These are phyloP conservation scores for Indri indri DNA, from an alignment of 2,113 vertebrate species.

Conservation along the genomic window DNA sequence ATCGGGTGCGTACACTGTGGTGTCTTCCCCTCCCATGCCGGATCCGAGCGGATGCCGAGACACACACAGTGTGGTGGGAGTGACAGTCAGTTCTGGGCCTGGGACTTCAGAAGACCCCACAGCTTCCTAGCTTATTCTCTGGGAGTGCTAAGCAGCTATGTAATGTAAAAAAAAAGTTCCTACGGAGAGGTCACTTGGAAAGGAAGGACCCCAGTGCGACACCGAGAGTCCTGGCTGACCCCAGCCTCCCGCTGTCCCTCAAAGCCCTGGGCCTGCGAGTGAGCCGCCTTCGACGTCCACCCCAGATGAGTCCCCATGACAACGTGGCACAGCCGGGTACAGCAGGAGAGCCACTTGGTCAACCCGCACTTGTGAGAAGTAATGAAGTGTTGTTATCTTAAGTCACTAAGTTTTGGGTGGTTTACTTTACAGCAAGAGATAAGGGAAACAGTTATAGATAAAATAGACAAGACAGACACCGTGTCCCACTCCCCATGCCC, in stretches of 20 bases:
- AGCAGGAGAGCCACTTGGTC: background rate
- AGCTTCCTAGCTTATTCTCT: background rate
- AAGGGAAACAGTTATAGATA: background rate
- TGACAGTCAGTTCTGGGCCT: background rate
- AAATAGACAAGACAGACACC: background rate
- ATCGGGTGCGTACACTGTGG: accelerated
- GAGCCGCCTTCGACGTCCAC: background rate
- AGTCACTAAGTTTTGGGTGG: background rate
- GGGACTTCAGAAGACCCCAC: background rate
- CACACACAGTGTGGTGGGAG: accelerated
- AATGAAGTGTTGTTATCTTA: background rate
- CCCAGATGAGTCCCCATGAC: background rate
- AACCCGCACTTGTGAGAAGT: background rate
- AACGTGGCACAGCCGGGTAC: accelerated
- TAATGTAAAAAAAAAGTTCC: background rate
- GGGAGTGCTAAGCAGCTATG: background rate
- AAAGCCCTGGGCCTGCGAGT: background rate
- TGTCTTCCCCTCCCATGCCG: accelerated
- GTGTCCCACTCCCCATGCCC: too few relatives aligned
- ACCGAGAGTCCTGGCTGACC: accelerated
- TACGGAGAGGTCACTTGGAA: accelerated
- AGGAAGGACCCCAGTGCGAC: background rate
- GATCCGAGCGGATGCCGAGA: accelerated
- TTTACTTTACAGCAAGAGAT: background rate
- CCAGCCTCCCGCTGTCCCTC: accelerated